Evolutionary conservation across 2,113 vertebrate genomes (phyloP), one percentile per base, ranked within the genome.

Genomic region (Vidua macroura): DNA sequence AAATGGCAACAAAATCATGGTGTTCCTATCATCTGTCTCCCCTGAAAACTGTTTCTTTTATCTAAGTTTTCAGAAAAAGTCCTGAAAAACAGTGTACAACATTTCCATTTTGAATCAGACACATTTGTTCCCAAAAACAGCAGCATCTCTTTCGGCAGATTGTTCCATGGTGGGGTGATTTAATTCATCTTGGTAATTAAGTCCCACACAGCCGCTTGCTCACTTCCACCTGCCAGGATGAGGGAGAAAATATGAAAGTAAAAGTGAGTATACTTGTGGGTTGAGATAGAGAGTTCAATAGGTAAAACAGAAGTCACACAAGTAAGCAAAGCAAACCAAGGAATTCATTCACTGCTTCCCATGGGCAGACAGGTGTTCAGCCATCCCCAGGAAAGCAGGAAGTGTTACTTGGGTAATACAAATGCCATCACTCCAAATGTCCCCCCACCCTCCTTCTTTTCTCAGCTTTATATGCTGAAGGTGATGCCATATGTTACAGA

Each of bases 141-240:
- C 13, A 15, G 6, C 15, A 8, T 35, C 1, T 79, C 9, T 35
- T 83, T 85, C 33, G 73, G 25, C 33, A 90, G 18, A 12, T 31
- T 69, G n/a, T 69, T 88, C 41, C 59, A 23, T 27, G 28, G 15
- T 28, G n/a, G 15, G 1, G 0, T 68, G 16, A 5, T 77, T 68
- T 63, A 59, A 64, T 22, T n/a, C 39, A 15, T 68, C 21, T 21
- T 2, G 7, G 59, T 70, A 90, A 23, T 49, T 63, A 49, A 72
- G 44, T 17, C 9, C 63, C 49, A 49, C 35, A n/a, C 6, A 90
- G 44, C 5, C 0, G 0, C 19, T 92, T 2, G 0, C 17, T 76
- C 48, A 55, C 48, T 68, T 89, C 48, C 48, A 39, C 31, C 35
- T 69, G 48, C 30, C 48, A 62, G 41, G 15, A 55, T 55, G 25